These are phyloP conservation scores for Machimus rusticus DNA, from an alignment of 2,888 invertebrate genomes.

Conservation along the genomic window DNA sequence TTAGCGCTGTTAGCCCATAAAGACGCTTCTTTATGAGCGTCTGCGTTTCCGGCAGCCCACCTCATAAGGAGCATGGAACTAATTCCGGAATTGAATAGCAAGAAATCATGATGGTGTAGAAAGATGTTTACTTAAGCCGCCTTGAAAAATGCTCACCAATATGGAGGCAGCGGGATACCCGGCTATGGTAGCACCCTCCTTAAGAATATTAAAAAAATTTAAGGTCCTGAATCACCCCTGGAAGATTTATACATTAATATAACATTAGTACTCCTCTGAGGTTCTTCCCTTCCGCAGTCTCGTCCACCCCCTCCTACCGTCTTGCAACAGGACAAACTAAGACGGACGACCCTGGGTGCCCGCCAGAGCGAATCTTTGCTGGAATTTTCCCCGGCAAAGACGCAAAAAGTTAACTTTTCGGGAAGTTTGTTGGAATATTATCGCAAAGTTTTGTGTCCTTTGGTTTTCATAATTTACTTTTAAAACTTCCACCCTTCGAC, in stretches of 20 bases:
- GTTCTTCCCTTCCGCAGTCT: conserved; percentile 36
- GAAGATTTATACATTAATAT: conserved; percentile 48
- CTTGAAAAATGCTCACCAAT: conserved; percentile 6
- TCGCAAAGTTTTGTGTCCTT: conserved; percentile 44
- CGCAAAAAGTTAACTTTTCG: conserved; percentile 43
- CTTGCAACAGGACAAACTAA: neutral
- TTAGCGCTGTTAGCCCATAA: neutral
- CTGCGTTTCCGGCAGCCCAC: neutral
- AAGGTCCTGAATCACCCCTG: conserved; percentile 37
- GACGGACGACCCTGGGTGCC: neutral
- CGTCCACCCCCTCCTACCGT: neutral
- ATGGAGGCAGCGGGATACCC: conserved; percentile 5
- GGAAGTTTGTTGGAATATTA: conserved; percentile 42
- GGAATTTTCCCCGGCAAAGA: neutral
- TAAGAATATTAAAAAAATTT: conserved; percentile 43
- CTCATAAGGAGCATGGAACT: neutral
- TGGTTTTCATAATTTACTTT: conserved; percentile 47
- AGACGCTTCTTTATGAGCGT: neutral
- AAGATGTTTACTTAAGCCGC: conserved; percentile 21
- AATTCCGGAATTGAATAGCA: conserved; percentile 20
- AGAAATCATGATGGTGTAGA: conserved; percentile 1
- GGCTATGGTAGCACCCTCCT: neutral
- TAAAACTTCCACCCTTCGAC: conserved; percentile 37
- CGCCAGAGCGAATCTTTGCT: neutral
- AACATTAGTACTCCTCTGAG: conserved; percentile 47